Conservation (phyloP, 2,797 vertebrate genomes). For the Pantherophis alleghaniensis region DNA sequence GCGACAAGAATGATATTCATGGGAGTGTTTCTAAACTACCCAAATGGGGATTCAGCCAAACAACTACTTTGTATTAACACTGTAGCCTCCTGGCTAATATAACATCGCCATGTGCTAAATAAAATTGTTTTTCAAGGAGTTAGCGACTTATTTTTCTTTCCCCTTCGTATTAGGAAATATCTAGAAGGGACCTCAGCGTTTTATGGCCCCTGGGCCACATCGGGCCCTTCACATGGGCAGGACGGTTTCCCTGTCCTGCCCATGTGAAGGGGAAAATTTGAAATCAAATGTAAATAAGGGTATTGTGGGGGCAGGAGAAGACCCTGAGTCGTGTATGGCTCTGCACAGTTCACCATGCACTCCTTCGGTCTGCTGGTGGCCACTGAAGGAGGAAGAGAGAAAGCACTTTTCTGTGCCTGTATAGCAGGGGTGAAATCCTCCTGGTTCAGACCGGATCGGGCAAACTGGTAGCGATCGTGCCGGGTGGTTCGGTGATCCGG, state of each 20-base stretch:
- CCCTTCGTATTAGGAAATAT: not conserved
- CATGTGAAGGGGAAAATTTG: not conserved
- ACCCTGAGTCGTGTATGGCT: rapidly evolving
- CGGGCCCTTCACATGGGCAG: not conserved
- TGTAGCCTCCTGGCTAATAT: not conserved
- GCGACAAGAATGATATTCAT: not conserved
- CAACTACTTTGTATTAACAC: not conserved
- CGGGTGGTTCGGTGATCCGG: too few relatives aligned
- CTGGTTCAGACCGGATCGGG: too few relatives aligned
- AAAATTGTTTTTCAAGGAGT: not conserved
- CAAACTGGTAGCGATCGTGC: too few relatives aligned
- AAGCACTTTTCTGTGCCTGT: not conserved
- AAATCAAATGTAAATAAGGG: not conserved
- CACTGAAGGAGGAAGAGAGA: not conserved
- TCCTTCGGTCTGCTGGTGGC: not conserved
- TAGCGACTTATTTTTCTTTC: not conserved
- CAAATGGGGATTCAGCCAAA: not conserved
- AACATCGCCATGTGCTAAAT: not conserved
- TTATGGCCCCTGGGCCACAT: not conserved
- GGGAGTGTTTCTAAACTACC: not conserved
- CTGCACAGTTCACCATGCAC: not conserved
- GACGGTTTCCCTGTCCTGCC: not conserved
- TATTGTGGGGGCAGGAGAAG: not conserved
- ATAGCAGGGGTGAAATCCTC: too few relatives aligned
- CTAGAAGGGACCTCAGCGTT: not conserved